Conservation (phyloP, 2,888 invertebrate genomes). For the Gonocerus acuteangulatus region DNA sequence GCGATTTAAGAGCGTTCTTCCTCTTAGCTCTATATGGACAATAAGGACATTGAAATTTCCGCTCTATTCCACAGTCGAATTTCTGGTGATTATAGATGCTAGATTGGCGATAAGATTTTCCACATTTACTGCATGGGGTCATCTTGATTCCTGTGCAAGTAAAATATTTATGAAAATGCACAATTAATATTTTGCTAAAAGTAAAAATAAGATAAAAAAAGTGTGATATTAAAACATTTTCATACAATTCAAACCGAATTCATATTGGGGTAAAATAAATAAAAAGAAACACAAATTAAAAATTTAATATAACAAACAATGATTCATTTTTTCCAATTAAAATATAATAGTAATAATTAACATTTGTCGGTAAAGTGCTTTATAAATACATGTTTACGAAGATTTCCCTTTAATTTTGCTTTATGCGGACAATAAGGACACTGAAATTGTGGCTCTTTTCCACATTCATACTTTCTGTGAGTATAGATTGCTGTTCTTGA, state of each 20-base stretch:
- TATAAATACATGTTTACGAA: too few species aligned
- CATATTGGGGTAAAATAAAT: not conserved
- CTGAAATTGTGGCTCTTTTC: too few species aligned
- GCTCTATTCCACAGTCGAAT: conserved; percentile 44
- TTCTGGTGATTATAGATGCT: conserved; percentile 36
- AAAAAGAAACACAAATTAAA: too few species aligned
- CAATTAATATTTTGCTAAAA: too few species aligned
- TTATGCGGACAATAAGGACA: too few species aligned
- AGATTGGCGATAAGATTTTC: not conserved
- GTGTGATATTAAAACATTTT: not conserved
- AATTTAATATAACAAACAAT: not conserved
- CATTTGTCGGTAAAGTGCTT: too few species aligned
- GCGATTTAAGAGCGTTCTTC: conserved; percentile 42
- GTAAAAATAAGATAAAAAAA: not conserved
- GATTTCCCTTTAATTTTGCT: too few species aligned
- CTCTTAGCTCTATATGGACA: conserved; percentile 43
- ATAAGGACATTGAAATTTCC: conserved; percentile 43
- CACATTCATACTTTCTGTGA: too few species aligned
- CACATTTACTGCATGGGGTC: conserved; percentile 9
- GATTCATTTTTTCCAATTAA: too few species aligned
- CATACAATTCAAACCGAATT: not conserved
- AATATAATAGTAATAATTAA: too few species aligned
- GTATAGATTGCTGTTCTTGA: too few species aligned
- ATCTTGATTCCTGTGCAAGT: not conserved
- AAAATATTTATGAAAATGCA: not conserved